Evolutionary conservation across 1,140 invertebrate genomes (phyloP).

Genomic region (Diachasma alloeum): DNA sequence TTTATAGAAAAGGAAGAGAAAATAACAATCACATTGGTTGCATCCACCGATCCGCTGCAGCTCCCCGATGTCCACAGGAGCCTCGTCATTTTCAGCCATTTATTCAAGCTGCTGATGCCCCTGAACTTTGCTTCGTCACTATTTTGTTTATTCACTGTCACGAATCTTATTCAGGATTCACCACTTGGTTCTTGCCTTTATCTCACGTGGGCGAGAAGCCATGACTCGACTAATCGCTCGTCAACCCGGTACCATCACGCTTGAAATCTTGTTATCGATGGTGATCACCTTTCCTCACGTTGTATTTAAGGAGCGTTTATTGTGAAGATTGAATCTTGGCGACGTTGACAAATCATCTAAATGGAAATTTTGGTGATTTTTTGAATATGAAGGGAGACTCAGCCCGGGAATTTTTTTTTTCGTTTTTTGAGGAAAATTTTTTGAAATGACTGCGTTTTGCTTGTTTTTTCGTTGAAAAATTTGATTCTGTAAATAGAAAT

Average conservation of each 20-base stretch:
- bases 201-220: constrained; percentile 7
- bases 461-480: too few species aligned
- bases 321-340: background rate
- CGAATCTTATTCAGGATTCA: constrained; percentile 14
- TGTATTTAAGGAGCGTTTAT: background rate
- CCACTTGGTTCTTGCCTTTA: background rate
- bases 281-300: constrained; percentile 3
- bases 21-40: background rate
- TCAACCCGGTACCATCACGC: constrained; percentile 10
- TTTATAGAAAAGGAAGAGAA: background rate
- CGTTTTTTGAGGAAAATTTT: too few species aligned
- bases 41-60: background rate
- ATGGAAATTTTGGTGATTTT: too few species aligned
- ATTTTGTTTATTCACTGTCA: constrained; percentile 57
- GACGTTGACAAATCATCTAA: too few species aligned
- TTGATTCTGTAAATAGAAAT: too few species aligned
- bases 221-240: constrained; percentile 32
- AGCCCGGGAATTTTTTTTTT: too few species aligned
- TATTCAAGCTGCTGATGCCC: background rate
- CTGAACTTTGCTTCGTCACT: constrained; percentile 49
- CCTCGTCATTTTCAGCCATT: background rate
- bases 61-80: too few species aligned
- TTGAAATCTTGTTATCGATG: constrained; percentile 6
- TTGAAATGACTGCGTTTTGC: too few species aligned
- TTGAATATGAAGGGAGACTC: too few species aligned